Evolutionary conservation across 1,140 invertebrate species (phyloP), one percentile per base, ranked within the genome.

Genomic region (Meloidogyne hapla): DNA sequence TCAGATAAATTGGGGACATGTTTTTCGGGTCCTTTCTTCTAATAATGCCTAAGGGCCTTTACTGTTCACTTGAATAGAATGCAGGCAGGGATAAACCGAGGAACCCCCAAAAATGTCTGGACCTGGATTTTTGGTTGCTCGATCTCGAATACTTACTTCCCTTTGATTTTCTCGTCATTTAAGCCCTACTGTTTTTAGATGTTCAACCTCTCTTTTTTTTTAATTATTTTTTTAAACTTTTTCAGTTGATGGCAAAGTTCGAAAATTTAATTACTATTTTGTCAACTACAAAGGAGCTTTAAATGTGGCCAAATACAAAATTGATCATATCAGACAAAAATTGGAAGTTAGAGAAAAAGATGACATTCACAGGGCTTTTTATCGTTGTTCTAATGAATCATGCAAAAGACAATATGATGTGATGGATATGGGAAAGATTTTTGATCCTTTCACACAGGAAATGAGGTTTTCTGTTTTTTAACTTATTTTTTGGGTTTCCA

Each of bases 261-360:
- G 81, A 25, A 85, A 85, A 68, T 26, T 83, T 42, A 81, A 28
- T 33, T 83, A 83, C 69, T 83, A 83, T 69, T 84, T 81, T 67
- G 73, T 83, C 10, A 83, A 83, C 45, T 83, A 83, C 71, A 84
- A 85, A 48, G 83, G 80, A 15, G 64, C 84, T 21, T 40, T 83
- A 15, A 83, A 83, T 69, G 82, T 83, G 15, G 79, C 82, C 26
- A 83, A 83, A 42, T 83, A 83, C 75, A 83, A 83, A 75, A 67
- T 83, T 18, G 83, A 83, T 74, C 82, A 85, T 56, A 83, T 83
- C n/a, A 56, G 82, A 42, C 74, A 81, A 56, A 85, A 85, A 62
- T 67, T 83, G 25, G 82, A 83, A 69, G 62, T 48, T 21, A 79
- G 81, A 13, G 82, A 83, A 48, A 81, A 85, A 48, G 76, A 81